Conservation (phyloP, 2,888 invertebrate species). For the Drosophila fungiperda region DNA sequence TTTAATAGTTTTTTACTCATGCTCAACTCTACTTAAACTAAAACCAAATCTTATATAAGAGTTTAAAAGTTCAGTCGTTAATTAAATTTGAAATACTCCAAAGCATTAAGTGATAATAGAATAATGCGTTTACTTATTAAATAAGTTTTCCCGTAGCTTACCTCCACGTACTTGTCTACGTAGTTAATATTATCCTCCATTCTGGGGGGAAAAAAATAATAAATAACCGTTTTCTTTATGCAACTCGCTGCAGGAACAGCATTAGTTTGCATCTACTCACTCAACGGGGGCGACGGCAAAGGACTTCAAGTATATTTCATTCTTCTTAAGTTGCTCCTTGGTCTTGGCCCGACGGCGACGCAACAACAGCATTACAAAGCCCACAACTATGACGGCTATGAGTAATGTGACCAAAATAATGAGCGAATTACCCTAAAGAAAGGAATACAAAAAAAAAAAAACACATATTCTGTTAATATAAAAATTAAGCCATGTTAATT, state of each 20-base stretch:
- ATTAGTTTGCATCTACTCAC: conserved; percentile 45
- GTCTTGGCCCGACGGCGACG: conserved; percentile 48
- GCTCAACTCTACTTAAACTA: neutral
- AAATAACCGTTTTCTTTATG: neutral
- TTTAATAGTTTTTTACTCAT: neutral
- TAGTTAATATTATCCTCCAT: conserved; percentile 87
- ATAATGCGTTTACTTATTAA: neutral
- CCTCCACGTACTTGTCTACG: conserved; percentile 87
- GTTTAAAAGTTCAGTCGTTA: neutral
- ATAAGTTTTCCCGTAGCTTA: conserved; percentile 59
- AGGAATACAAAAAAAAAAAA: neutral
- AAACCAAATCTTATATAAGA: neutral
- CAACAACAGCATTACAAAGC: conserved; percentile 41
- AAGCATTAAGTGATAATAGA: neutral
- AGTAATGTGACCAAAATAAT: conserved; percentile 61
- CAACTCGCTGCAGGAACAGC: neutral
- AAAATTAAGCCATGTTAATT: neutral
- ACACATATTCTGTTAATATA: neutral
- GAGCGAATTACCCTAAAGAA: conserved; percentile 55
- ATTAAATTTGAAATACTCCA: neutral
- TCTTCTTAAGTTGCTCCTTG: conserved; percentile 57
- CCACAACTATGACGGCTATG: conserved; percentile 45
- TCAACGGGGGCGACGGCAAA: conserved; percentile 53
- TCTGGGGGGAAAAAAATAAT: conserved; percentile 62
- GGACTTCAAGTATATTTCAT: conserved; percentile 66